Conservation (phyloP, 1,140 invertebrate genomes). For the Drosophila athabasca region DNA sequence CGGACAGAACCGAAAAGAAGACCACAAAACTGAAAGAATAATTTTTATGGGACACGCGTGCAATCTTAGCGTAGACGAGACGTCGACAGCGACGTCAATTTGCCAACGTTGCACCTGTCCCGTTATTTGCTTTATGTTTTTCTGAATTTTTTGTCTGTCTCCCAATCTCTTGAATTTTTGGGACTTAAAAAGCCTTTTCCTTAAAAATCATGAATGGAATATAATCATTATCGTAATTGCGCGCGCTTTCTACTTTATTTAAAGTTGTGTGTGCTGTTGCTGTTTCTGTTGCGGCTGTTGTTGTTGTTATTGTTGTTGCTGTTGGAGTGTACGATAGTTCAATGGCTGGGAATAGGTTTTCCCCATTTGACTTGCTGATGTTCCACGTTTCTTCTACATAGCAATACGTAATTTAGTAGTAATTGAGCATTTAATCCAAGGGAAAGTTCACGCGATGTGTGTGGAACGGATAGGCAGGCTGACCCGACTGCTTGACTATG, state of each 20-base stretch:
- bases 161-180: slow-evolving; percentile 1
- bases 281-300: slow-evolving; percentile 1
- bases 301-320: slow-evolving; percentile 10
- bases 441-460: slow-evolving; percentile 51
- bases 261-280: slow-evolving; percentile 1
- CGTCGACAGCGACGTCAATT: slow-evolving; percentile 12
- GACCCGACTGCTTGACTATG: too few species aligned
- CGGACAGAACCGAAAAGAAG: slow-evolving; percentile 14
- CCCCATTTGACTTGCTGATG: slow-evolving; percentile 63
- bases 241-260: slow-evolving; percentile 41
- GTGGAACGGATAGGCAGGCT: neutral
- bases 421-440: slow-evolving; percentile 58
- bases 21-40: slow-evolving; percentile 7
- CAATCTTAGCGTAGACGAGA: slow-evolving; percentile 32
- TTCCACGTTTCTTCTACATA: slow-evolving; percentile 53
- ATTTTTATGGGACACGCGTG: slow-evolving; percentile 49
- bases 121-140: slow-evolving; percentile 28
- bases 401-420: slow-evolving; percentile 54
- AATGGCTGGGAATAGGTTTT: slow-evolving; percentile 36
- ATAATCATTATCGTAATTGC: slow-evolving; percentile 19
- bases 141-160: neutral
- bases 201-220: slow-evolving; percentile 54
- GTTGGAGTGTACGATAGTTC: slow-evolving; percentile 27
- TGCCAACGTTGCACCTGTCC: slow-evolving; percentile 61
- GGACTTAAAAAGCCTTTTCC: neutral